These are phyloP conservation scores for Melitaea athalia DNA, from an alignment of 2,888 invertebrate species.

Conservation along the genomic window DNA sequence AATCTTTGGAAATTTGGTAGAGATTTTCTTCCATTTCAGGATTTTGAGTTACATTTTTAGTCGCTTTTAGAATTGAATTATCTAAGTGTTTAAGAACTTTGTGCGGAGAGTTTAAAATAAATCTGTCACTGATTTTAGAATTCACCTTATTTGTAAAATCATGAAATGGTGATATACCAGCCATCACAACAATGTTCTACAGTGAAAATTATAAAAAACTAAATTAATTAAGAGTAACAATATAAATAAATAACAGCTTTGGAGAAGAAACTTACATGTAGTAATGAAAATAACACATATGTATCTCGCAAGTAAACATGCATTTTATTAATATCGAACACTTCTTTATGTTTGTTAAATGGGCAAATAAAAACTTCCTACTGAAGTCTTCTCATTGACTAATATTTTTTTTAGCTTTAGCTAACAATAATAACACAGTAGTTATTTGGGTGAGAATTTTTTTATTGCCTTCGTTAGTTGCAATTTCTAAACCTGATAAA, in stretches of 20 bases:
- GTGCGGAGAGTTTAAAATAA: slow-evolving; percentile 61
- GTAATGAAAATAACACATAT: background rate
- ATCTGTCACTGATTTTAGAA: slow-evolving; percentile 52
- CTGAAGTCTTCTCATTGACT: background rate
- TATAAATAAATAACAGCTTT: too few species aligned
- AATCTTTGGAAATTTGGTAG: slow-evolving; percentile 71
- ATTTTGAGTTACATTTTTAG: slow-evolving; percentile 73
- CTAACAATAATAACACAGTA: background rate
- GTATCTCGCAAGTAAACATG: too few species aligned
- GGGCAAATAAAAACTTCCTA: background rate
- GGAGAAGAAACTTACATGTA: background rate
- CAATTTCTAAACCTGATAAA: background rate
- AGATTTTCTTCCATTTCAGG: slow-evolving; percentile 71
- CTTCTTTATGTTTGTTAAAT: background rate
- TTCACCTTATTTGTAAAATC: slow-evolving; percentile 62
- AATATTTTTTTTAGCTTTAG: background rate
- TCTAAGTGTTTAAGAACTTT: slow-evolving; percentile 68
- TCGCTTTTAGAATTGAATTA: slow-evolving; percentile 60
- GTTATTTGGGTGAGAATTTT: background rate
- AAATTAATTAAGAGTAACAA: background rate
- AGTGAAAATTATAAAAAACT: slow-evolving; percentile 48
- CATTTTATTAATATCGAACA: background rate
- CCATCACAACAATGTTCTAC: slow-evolving; percentile 38
- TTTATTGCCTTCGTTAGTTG: background rate
- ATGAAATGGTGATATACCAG: slow-evolving; percentile 73